Evolutionary conservation across 2,113 vertebrate species (phyloP), one percentile per base, ranked within the genome.

Genomic region (Amphiprion percula): DNA sequence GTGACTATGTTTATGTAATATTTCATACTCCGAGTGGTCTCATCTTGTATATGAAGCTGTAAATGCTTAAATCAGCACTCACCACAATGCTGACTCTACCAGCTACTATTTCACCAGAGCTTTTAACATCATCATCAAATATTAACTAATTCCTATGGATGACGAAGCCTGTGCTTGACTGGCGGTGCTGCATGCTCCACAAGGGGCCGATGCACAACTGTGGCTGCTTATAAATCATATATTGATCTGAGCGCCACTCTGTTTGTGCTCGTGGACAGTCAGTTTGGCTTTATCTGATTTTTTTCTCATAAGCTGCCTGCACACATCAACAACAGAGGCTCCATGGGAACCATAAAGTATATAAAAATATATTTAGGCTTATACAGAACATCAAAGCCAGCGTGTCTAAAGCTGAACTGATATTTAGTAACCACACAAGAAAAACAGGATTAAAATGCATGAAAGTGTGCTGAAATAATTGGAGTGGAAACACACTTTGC

Each of bases 61-160:
- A 70, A 87, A 65, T 46, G 76, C 80, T 78, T 41, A 76, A 82
- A 88, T 86, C 78, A 90, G 88, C 86, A 81, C 30, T 70, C 23
- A 16, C 21, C 55, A 80, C 74, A 79, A 47, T 85, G 86, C 87
- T 89, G 84, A 84, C 78, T 64, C 63, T 19, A 76, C 81, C 70
- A 77, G 65, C 61, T 50, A 41, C 30, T 37, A 44, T 76, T 80
- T 82, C 81, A 86, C 74, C 71, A 62, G 53, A 72, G 87, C 88
- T 90, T 90, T 90, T 89, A 89, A 82, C 77, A 65, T 72, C 49
- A 44, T 62, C 78, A 86, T 92, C 65, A 90, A 92, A 88, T 86
- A 92, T 91, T 91, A 77, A 93, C 30, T 24, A 6, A 59, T 30
- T 88, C 67, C 77, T 80, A 73, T 58, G 62, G 54, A 75, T 52